Percentiles rank a stretch among this genome's conserved stretches.
phyloP scores from a whole-genome alignment of 2,888 invertebrate species.

The Deladenus siricidicola region DNA sequence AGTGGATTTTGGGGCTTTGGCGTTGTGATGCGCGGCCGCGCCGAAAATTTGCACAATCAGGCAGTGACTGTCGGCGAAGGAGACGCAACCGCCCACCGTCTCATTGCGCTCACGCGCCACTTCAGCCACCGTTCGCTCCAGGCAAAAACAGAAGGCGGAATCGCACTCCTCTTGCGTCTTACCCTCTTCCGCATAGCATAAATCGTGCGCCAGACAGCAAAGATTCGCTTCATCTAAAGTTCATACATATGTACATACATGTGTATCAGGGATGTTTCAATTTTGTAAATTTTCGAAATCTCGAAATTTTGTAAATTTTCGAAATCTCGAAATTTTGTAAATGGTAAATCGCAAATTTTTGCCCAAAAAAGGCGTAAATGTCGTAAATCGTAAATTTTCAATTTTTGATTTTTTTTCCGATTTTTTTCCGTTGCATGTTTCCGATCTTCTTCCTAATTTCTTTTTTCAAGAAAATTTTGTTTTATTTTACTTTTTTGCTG shows the following conservation, averaged over 20 bases:
- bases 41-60: slow-evolving; percentile 18
- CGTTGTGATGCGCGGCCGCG: slow-evolving; percentile 8
- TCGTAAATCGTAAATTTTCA: too few relatives aligned
- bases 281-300: not conserved
- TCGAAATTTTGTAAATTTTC: not conserved
- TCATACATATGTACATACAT: not conserved
- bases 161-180: slow-evolving; percentile 12
- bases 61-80: slow-evolving; percentile 9
- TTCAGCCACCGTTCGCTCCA: slow-evolving; percentile 13
- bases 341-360: not conserved
- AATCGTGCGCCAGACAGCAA: slow-evolving; percentile 16
- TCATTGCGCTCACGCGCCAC: not conserved
- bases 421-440: too few relatives aligned
- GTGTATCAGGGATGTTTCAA: not conserved
- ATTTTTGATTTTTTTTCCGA: too few relatives aligned
- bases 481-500: too few relatives aligned
- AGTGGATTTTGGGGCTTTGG: not conserved
- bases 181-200: slow-evolving; percentile 17
- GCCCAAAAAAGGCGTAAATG: too few relatives aligned
- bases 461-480: not conserved
- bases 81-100: slow-evolving; percentile 6
- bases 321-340: not conserved
- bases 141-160: slow-evolving; percentile 15
- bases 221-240: slow-evolving; percentile 16
- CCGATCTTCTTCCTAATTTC: too few relatives aligned